phyloP scores from a whole-genome alignment of 2,888 invertebrate genomes.

The Steromphala cineraria region DNA sequence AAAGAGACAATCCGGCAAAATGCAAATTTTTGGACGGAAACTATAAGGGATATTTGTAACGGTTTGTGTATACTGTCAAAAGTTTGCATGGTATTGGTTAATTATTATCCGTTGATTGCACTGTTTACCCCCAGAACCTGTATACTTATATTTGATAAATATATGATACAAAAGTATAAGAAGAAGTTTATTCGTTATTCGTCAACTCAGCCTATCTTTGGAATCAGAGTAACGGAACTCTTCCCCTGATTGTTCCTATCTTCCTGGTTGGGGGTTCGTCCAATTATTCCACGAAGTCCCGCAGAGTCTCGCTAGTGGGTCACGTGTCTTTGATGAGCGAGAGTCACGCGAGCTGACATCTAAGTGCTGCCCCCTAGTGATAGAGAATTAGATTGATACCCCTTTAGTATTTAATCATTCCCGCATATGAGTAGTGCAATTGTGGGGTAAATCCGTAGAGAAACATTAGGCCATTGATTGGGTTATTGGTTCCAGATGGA shows the following conservation, averaged over 20 bases:
- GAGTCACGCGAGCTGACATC: constrained; percentile 18
- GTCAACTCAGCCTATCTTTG: too few species aligned
- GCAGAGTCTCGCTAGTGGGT: background rate
- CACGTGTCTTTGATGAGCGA: background rate
- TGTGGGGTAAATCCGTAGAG: background rate
- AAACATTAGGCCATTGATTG: background rate
- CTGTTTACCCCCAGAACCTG: too few species aligned
- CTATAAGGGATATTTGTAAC: too few species aligned
- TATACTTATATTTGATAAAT: too few species aligned
- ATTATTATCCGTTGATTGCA: too few species aligned
- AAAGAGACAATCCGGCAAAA: too few species aligned
- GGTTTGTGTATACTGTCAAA: too few species aligned
- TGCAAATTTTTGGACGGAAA: too few species aligned
- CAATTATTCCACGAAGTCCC: background rate
- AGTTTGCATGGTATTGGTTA: too few species aligned
- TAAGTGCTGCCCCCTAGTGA: constrained; percentile 14
- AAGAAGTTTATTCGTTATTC: too few species aligned
- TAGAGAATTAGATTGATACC: constrained; percentile 11
- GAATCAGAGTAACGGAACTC: too few species aligned
- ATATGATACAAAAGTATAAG: too few species aligned
- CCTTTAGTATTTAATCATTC: constrained; percentile 4
- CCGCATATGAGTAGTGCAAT: constrained; percentile 1
- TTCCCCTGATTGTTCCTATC: background rate
- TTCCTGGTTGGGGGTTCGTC: background rate
- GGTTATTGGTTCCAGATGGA: background rate